Evolutionary conservation across 37 sponge, comb jelly and placozoan genomes (phyloP).

Genomic region (Cliona cf. orientalis): DNA sequence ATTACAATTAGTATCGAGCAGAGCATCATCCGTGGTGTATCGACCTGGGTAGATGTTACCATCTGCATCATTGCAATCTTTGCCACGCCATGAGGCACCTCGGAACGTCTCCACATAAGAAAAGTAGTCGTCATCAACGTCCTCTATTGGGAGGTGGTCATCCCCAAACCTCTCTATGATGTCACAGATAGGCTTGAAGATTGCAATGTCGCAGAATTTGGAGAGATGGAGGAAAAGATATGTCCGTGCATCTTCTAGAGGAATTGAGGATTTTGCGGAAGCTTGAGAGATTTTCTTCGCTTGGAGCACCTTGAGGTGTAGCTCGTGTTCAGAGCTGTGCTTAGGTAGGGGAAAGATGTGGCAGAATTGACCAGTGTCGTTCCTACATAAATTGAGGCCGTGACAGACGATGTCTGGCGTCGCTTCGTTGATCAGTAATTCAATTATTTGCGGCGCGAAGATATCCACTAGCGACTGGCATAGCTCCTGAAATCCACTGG

Average conservation of each 20-base stretch:
- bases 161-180: slow-evolving; percentile 70
- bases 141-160: slow-evolving; percentile 81
- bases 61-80: slow-evolving; percentile 84
- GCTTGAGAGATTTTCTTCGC: slow-evolving; percentile 39
- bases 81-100: slow-evolving; percentile 90
- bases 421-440: slow-evolving; percentile 64
- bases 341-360: slow-evolving; percentile 80
- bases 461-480: slow-evolving; percentile 58
- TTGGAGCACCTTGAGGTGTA: not conserved
- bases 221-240: too few relatives aligned
- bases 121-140: slow-evolving; percentile 82
- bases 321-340: not conserved
- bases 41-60: slow-evolving; percentile 73
- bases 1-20: slow-evolving; percentile 90
- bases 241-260: not conserved
- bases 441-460: slow-evolving; percentile 69
- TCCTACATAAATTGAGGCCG: slow-evolving; percentile 77
- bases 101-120: slow-evolving; percentile 69
- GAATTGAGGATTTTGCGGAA: too few relatives aligned
- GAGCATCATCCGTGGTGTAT: slow-evolving; percentile 54
- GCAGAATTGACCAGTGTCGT: slow-evolving; percentile 69
- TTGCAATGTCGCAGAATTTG: slow-evolving; percentile 61
- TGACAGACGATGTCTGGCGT: slow-evolving; percentile 80
- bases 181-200: slow-evolving; percentile 77
- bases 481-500: slow-evolving; percentile 37